Conservation (phyloP, 1,140 invertebrate genomes). For the Epicauta chinensis region DNA sequence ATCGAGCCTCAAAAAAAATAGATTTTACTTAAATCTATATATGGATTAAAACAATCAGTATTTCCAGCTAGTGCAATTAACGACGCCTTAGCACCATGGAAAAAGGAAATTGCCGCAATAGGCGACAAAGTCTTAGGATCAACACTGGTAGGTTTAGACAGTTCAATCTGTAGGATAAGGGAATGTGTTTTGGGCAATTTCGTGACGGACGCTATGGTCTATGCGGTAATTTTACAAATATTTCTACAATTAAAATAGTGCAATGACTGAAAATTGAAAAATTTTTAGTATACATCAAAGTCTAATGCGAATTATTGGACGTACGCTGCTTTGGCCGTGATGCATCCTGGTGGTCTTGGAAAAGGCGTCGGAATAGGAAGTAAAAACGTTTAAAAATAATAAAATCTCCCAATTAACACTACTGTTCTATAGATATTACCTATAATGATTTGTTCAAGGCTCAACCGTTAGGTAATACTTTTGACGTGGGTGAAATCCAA, state of each 20-base stretch:
- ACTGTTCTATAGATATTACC: slow-evolving; percentile 42
- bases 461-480: slow-evolving; percentile 51
- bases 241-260: too few relatives aligned
- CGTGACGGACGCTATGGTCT: slow-evolving; percentile 64
- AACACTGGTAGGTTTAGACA: slow-evolving; percentile 51
- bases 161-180: slow-evolving; percentile 47
- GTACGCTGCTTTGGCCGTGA: slow-evolving; percentile 60
- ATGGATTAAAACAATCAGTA: too few relatives aligned
- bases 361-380: slow-evolving; percentile 49
- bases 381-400: slow-evolving; percentile 38
- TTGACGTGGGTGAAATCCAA: slow-evolving; percentile 48
- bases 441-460: slow-evolving; percentile 49
- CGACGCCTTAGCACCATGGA: slow-evolving; percentile 51
- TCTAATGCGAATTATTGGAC: slow-evolving; percentile 52
- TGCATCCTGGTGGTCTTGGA: slow-evolving; percentile 66
- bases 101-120: slow-evolving; percentile 49
- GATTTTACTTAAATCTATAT: too few relatives aligned
- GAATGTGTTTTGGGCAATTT: slow-evolving; percentile 76
- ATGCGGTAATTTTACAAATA: slow-evolving; percentile 46
- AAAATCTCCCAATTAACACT: background rate
- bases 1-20: too few relatives aligned
- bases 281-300: slow-evolving; percentile 39
- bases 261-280: too few relatives aligned
- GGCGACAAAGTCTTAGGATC: slow-evolving; percentile 52
- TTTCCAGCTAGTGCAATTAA: slow-evolving; percentile 42